Base-by-base conservation (phyloP, 2,888 invertebrate species). In the Leptopilina myrica region DNA sequence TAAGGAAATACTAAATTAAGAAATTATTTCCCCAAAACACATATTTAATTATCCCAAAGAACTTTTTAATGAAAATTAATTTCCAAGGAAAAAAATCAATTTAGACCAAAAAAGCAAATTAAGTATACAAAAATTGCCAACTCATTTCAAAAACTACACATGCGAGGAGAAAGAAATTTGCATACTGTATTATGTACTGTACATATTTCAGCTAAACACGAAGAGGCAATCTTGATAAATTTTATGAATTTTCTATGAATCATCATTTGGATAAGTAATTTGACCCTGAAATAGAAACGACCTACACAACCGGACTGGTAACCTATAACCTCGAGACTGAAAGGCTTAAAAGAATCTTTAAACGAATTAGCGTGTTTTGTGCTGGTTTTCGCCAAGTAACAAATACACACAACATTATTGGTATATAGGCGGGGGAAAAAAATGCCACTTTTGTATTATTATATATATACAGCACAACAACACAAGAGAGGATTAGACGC, bases 351-450 rank as follows among this genome's bases (percentile, higher is more conserved):
- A 85, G 84, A 49, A 49, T 78, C 79, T 76, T 76, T 83, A 86
- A 86, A 83, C 83, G 83, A 86, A 83, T 85, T 86, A 86, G 81
- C 80, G 80, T 78, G 82, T 85, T 84, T 9, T 49, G 84, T 77
- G 82, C 78, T 73, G 76, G 67, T 79, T 80, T 80, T 80, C 80
- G 78, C 64, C 26, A 64, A 33, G 20, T 11, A 64, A 26, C 64
- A 33, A 20, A 20, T 33, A 33, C 33, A 33, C 33, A 33, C 33
- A 64, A 64, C 40, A 64, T 64, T 64, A 64, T 64, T 64, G 64
- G 33, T 0, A 26, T 77, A 67, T 77, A 67, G 79, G 80, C 78
- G 56, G 20, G 20, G 20, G 80, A 79, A 49, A 78, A 56, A 80
- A 62, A 40, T 20, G 79, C 77, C 75, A 69, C 78, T 80, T 78